Conservation (phyloP, 2,113 vertebrate species). For the Arenaria interpres region DNA sequence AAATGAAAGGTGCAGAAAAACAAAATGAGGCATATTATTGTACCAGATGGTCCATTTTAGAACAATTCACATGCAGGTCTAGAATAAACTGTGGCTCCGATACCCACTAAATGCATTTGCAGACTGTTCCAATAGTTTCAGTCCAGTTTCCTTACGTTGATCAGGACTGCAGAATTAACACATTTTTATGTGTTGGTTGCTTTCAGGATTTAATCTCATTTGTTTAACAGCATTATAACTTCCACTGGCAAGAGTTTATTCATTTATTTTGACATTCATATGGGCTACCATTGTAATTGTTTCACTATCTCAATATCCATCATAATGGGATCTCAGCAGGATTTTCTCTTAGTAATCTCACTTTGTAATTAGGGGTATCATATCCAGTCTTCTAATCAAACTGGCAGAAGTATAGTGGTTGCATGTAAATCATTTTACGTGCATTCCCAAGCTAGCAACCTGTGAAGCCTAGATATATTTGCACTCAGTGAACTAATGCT, state of each 20-base stretch:
- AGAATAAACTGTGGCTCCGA: not conserved
- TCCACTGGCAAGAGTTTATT: constrained; percentile 20
- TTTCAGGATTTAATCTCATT: constrained; percentile 21
- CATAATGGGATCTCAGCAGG: constrained; percentile 22
- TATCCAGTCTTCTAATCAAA: constrained; percentile 4
- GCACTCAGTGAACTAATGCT: not conserved
- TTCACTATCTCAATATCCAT: constrained; percentile 29
- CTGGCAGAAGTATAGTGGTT: not conserved
- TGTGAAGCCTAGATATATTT: not conserved
- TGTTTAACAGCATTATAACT: constrained; percentile 30
- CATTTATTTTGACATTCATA: constrained; percentile 33
- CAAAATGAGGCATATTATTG: not conserved
- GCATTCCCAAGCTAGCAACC: not conserved
- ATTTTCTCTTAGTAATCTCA: not conserved
- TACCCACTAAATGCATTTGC: not conserved
- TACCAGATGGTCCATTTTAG: not conserved
- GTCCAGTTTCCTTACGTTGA: not conserved
- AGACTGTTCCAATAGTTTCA: not conserved
- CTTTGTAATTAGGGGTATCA: constrained; percentile 27
- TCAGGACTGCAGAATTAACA: not conserved
- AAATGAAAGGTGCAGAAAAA: not conserved
- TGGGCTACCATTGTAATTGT: not conserved
- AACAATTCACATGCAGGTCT: not conserved
- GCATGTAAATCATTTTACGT: not conserved
- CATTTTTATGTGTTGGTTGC: not conserved